Evolutionary conservation across 1,140 invertebrate genomes (phyloP).

Genomic region (Drusus annulatus): DNA sequence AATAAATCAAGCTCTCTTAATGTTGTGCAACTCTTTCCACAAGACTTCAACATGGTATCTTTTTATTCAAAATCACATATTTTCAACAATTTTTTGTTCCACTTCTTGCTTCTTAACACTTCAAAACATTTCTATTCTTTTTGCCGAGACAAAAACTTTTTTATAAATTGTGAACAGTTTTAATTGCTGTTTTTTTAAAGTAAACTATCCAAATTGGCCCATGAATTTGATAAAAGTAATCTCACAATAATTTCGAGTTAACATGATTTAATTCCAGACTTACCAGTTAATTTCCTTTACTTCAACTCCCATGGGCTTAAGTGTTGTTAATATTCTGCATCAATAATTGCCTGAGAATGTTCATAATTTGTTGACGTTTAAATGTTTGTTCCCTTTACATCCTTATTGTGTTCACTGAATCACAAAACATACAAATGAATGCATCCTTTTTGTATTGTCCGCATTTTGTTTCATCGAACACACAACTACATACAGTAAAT

Average conservation of each 20-base stretch:
- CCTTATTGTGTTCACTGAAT: conserved; percentile 8
- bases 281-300: conserved; percentile 26
- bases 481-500: neutral
- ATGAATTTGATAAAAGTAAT: conserved; percentile 11
- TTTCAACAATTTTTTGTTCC: too few relatives aligned
- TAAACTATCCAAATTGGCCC: neutral
- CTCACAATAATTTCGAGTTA: neutral
- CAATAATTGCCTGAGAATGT: conserved; percentile 33
- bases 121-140: too few relatives aligned
- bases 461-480: conserved; percentile 3
- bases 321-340: conserved; percentile 34
- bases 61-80: too few relatives aligned
- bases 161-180: neutral
- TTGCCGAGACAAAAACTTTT: neutral
- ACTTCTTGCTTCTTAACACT: too few relatives aligned
- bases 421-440: conserved; percentile 6
- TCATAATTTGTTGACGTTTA: conserved; percentile 33
- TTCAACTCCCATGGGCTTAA: conserved; percentile 33
- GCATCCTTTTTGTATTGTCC: conserved; percentile 24
- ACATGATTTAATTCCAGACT: conserved; percentile 36
- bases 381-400: conserved; percentile 28
- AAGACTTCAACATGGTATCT: too few relatives aligned
- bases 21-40: too few relatives aligned
- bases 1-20: too few relatives aligned
- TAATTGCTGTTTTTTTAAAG: neutral